Evolutionary conservation across 2,797 vertebrate species (phyloP), one percentile per base, ranked within the genome.

Genomic region (Holocentrus rufus): DNA sequence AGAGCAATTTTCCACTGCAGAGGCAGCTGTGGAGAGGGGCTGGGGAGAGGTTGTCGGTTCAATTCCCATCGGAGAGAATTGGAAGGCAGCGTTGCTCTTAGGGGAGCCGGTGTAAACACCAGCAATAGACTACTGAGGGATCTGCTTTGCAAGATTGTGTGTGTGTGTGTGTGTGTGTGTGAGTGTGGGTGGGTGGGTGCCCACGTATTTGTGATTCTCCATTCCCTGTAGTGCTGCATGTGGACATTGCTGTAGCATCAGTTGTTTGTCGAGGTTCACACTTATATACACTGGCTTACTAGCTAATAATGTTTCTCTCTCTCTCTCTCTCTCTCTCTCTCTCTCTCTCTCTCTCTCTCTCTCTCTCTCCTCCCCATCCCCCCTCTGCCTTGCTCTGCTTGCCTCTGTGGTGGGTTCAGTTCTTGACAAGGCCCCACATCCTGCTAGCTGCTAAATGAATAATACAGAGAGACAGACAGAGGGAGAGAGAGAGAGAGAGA

Each of bases 361-460:
- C 62, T 59, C 55, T 9, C 49, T 18, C 56, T 55, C 18, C 60
- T 49, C 34, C 64, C 66, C 76, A n/a, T 39, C 76, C 76, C 77
- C 76, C 56, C 73, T 72, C 71, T 60, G 65, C 68, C 27, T 63
- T 53, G 47, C 67, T 83, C 70, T 52, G 52, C 77, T 74, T 58
- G 66, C 65, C 64, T 15, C 81, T 39, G 81, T 61, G 82, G 86
- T 83, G 75, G 87, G 83, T 91, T 90, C 85, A 84, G 67, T 77
- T 89, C 88, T 83, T 92, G 88, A 92, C 90, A 89, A 88, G 88
- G 87, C 89, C 88, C 86, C 89, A 89, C 89, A 91, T 90, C 86
- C 81, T 88, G 85, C 87, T 88, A 55, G 80, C 83, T 83, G 83
- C 88, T 86, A 85, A 88, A 90, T 92, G 90, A 92, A 93, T 92